These are phyloP conservation scores for Elmis aenea DNA, from an alignment of 2,888 invertebrate genomes.

Conservation along the genomic window DNA sequence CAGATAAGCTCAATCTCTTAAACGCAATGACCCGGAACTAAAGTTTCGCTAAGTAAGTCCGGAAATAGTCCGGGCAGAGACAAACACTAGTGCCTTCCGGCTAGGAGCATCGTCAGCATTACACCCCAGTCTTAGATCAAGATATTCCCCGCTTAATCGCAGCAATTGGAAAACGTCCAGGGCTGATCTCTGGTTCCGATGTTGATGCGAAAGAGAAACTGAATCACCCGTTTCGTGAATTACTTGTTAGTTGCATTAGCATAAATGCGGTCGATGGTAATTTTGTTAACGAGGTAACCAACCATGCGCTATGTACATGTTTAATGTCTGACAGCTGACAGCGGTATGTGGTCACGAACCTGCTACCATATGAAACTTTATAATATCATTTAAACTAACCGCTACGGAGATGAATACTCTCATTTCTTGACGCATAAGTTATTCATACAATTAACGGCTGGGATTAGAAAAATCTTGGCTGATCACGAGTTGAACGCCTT, in stretches of 20 bases:
- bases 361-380: slow-evolving; percentile 16
- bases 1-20: slow-evolving; percentile 24
- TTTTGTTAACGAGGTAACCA: slow-evolving; percentile 22
- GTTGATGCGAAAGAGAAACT: slow-evolving; percentile 13
- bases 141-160: slow-evolving; percentile 12
- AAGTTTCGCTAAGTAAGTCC: slow-evolving; percentile 33
- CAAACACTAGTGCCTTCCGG: slow-evolving; percentile 34
- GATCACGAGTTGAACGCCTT: too few species aligned
- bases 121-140: slow-evolving; percentile 12
- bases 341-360: slow-evolving; percentile 17
- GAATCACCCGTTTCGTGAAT: slow-evolving; percentile 13
- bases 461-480: too few species aligned
- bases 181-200: slow-evolving; percentile 9
- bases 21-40: slow-evolving; percentile 34
- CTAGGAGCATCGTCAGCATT: slow-evolving; percentile 28
- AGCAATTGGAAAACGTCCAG: slow-evolving; percentile 10
- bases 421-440: too few species aligned
- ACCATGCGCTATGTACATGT: slow-evolving; percentile 18
- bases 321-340: slow-evolving; percentile 21
- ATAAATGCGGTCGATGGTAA: slow-evolving; percentile 19
- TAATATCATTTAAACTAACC: too few species aligned
- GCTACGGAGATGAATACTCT: too few species aligned
- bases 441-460: too few species aligned
- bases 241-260: slow-evolving; percentile 16
- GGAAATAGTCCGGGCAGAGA: slow-evolving; percentile 35